A percentile compares a stretch with the other conserved stretches of the same genome.
These are phyloP conservation scores for Plemyria rubiginata DNA, from an alignment of 2,888 invertebrate genomes.

Conservation along the genomic window DNA sequence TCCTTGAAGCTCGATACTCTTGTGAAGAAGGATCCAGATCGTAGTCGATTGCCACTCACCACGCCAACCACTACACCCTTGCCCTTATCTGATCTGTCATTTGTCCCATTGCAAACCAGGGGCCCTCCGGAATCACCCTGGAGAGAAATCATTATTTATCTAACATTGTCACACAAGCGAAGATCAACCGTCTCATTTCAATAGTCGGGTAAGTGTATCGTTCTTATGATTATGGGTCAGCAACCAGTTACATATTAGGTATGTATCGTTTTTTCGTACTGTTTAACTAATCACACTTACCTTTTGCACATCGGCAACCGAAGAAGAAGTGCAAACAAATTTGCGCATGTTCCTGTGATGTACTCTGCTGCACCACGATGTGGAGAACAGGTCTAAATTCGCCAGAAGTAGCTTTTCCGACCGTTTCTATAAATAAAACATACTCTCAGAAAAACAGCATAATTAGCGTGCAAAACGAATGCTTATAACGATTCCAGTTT, in stretches of 20 bases:
- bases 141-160: neutral
- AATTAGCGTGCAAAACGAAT: too few species aligned
- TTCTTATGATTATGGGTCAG: too few species aligned
- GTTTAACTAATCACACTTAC: slow-evolving; percentile 37
- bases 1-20: slow-evolving; percentile 45
- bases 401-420: slow-evolving; percentile 50
- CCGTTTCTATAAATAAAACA: slow-evolving; percentile 28
- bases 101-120: slow-evolving; percentile 56
- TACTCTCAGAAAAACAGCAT: neutral
- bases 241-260: too few species aligned
- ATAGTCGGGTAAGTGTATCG: too few species aligned
- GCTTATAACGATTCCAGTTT: too few species aligned
- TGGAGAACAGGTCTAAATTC: slow-evolving; percentile 44
- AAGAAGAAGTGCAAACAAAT: slow-evolving; percentile 59
- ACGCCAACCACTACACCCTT: slow-evolving; percentile 56
- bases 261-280: too few species aligned
- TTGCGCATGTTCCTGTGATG: slow-evolving; percentile 50
- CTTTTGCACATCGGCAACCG: slow-evolving; percentile 50
- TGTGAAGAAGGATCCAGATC: slow-evolving; percentile 45
- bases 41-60: slow-evolving; percentile 27
- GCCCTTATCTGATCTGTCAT: slow-evolving; percentile 50
- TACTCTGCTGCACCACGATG: slow-evolving; percentile 42
- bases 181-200: too few species aligned
- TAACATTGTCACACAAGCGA: too few species aligned
- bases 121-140: slow-evolving; percentile 75